phyloP scores from a whole-genome alignment of 23 tunicate species.

The Oikopleura dioica region DNA sequence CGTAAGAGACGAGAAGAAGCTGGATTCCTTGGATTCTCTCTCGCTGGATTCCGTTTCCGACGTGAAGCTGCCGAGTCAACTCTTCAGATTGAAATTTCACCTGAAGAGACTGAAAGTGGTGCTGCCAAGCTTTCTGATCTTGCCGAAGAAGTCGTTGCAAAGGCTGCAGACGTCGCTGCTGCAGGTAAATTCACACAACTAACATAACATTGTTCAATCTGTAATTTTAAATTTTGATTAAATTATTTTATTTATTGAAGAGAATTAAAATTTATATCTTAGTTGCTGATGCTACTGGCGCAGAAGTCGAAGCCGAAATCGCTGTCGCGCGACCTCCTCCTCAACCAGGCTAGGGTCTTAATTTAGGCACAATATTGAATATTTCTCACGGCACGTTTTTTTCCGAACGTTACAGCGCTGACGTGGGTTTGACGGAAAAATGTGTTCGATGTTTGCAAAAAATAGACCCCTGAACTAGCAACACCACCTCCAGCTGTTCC shows the following conservation, averaged over 20 bases:
- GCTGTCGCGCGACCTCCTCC: constrained; percentile 1
- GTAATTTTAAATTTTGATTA: no score
- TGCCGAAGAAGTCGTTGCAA: background rate
- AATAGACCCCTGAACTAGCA: no score
- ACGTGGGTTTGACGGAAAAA: no score
- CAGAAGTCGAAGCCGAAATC: background rate
- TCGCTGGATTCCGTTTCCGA: background rate
- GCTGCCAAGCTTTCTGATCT: background rate
- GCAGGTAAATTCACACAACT: no score
- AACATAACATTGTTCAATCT: no score
- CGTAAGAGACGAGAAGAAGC: background rate
- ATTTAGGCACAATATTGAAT: no score
- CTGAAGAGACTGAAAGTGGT: background rate
- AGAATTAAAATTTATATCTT: no score
- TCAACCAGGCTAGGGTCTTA: no score
- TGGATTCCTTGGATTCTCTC: background rate
- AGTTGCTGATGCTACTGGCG: background rate
- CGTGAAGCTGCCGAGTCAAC: background rate
- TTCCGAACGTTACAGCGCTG: no score
- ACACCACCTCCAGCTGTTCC: background rate
- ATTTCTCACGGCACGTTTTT: no score
- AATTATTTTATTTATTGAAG: no score
- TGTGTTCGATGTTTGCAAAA: no score
- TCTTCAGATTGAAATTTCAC: background rate
- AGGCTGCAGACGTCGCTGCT: background rate